Evolutionary conservation across 2,113 vertebrate genomes (phyloP).

Genomic region (Plecotus auritus): DNA sequence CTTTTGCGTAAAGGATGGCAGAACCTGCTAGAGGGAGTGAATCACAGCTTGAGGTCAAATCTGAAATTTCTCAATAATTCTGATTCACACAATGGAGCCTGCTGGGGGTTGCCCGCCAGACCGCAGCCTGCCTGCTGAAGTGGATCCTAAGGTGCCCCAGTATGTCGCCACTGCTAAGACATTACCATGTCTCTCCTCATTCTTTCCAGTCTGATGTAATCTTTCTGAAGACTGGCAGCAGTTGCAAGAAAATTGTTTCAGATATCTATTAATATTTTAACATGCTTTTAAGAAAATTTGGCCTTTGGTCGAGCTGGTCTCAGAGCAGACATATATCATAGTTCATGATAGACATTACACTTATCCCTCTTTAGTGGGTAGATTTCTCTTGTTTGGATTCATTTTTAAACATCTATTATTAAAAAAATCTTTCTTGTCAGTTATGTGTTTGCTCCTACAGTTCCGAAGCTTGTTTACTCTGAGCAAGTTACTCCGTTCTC

Average conservation of each 20-base stretch:
- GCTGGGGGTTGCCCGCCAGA: neutral
- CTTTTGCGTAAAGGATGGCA: neutral
- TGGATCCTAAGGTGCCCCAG: neutral
- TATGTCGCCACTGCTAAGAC: neutral
- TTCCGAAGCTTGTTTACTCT: constrained; percentile 47
- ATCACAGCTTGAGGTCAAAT: constrained; percentile 22
- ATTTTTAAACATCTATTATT: constrained; percentile 79
- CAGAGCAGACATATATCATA: constrained; percentile 79
- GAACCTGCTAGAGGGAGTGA: neutral
- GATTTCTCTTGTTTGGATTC: constrained; percentile 72
- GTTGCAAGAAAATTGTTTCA: constrained; percentile 79
- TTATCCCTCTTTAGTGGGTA: constrained; percentile 59
- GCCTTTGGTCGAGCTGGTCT: constrained; percentile 82
- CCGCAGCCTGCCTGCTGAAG: neutral
- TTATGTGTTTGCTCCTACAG: constrained; percentile 63
- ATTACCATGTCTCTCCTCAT: constrained; percentile 37
- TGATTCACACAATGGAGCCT: neutral
- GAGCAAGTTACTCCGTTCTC: neutral
- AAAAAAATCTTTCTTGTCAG: constrained; percentile 49
- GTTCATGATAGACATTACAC: constrained; percentile 77
- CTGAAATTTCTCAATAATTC: constrained; percentile 13
- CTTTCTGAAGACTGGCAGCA: constrained; percentile 74
- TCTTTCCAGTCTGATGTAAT: constrained; percentile 79
- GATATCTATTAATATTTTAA: constrained; percentile 90
- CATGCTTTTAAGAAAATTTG: constrained; percentile 89